phyloP scores from a whole-genome alignment of 2,888 invertebrate genomes.

The Oscheius myriophilus region DNA sequence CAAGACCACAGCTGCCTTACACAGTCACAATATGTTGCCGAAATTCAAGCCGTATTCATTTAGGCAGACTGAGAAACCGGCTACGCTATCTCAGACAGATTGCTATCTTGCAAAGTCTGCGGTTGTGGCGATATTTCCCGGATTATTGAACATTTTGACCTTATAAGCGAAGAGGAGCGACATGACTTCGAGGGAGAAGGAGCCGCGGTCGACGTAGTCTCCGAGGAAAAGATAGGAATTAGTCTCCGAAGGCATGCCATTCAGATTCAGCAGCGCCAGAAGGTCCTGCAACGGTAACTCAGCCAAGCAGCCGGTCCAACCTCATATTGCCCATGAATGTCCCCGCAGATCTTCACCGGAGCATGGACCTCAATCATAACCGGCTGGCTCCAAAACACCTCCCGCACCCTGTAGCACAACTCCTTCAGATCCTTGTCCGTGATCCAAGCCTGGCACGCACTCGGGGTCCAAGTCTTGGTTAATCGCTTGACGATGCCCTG shows the following conservation, averaged over 20 bases:
- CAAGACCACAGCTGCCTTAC: no score
- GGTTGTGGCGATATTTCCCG: no score
- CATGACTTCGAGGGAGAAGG: conserved; percentile 15
- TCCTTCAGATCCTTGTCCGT: conserved; percentile 50
- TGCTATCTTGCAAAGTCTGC: no score
- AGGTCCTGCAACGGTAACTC: background rate
- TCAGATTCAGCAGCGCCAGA: conserved; percentile 5
- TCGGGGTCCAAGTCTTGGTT: conserved; percentile 11
- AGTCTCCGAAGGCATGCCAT: background rate
- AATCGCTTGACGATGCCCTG: conserved; percentile 16
- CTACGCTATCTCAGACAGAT: no score
- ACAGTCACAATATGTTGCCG: no score
- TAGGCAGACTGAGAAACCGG: no score
- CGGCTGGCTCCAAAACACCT: conserved; percentile 54
- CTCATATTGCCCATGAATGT: conserved; percentile 20
- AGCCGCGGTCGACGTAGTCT: conserved; percentile 22
- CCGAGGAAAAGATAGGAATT: conserved; percentile 20
- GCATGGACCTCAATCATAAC: conserved; percentile 10
- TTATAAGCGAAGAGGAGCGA: conserved; percentile 16
- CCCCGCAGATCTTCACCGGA: conserved; percentile 23
- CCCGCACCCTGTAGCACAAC: conserved; percentile 58
- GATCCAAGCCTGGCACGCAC: conserved; percentile 2
- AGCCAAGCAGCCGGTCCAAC: no score
- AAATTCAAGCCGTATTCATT: no score
- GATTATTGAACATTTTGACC: no score